Evolutionary conservation across 2,113 vertebrate species (phyloP).

Genomic region (Tringa solitaria): DNA sequence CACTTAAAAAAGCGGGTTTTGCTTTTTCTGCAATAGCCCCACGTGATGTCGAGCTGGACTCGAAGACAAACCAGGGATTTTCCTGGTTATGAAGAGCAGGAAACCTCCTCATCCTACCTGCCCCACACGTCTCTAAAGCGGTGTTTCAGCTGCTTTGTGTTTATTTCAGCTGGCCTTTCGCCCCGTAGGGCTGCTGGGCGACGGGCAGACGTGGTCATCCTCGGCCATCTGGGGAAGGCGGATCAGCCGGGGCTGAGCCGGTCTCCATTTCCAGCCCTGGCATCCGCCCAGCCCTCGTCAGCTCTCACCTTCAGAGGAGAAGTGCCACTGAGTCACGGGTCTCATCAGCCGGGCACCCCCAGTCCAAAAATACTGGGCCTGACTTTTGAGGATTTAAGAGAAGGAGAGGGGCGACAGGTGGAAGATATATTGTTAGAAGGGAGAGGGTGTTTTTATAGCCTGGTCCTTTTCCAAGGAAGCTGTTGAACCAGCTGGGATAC

Average conservation of each 20-base stretch:
- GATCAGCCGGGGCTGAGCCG: not conserved
- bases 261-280: not conserved
- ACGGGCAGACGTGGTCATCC: not conserved
- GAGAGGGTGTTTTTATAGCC: not conserved
- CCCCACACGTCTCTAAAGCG: not conserved
- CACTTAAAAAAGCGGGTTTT: not conserved
- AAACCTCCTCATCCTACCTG: not conserved
- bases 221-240: not conserved
- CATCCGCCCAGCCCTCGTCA: not conserved
- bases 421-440: not conserved
- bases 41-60: not conserved
- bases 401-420: not conserved
- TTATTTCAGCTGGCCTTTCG: not conserved
- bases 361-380: not conserved
- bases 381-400: conserved; percentile 20
- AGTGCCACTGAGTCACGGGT: not conserved
- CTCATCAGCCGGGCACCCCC: not conserved
- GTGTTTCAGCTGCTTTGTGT: not conserved
- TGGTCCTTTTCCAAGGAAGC: not conserved
- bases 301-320: conserved; percentile 39
- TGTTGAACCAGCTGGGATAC: not conserved
- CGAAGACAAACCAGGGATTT: not conserved
- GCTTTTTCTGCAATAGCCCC: not conserved
- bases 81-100: not conserved
- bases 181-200: not conserved